phyloP scores from a whole-genome alignment of 1,140 invertebrate genomes.

The Anagrus nilaparvatae region DNA sequence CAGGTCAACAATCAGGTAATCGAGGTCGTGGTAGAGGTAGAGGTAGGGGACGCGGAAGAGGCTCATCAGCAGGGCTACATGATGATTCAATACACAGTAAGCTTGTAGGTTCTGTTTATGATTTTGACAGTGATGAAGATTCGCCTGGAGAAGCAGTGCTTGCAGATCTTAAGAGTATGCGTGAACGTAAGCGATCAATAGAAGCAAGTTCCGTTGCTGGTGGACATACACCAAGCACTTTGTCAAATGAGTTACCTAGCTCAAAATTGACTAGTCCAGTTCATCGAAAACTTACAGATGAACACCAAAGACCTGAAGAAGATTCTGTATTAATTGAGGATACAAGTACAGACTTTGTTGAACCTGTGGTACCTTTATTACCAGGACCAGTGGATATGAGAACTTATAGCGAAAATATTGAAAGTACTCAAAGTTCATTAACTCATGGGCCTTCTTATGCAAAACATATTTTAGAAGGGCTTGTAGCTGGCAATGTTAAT shows the following conservation, averaged over 20 bases:
- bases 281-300: constrained; percentile 28
- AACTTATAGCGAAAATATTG: constrained; percentile 55
- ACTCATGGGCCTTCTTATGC: constrained; percentile 45
- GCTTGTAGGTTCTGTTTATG: constrained; percentile 76
- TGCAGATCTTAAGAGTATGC: constrained; percentile 67
- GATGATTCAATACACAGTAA: constrained; percentile 59
- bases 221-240: neutral
- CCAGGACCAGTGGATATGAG: constrained; percentile 81
- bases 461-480: constrained; percentile 55
- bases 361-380: constrained; percentile 57
- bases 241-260: neutral
- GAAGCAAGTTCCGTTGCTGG: constrained; percentile 44
- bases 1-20: constrained; percentile 35
- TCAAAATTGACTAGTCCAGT: neutral
- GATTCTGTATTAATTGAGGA: constrained; percentile 15
- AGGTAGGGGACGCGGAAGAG: constrained; percentile 56
- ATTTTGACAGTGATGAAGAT: constrained; percentile 78
- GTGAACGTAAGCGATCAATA: constrained; percentile 67
- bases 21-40: constrained; percentile 51
- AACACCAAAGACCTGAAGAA: constrained; percentile 35
- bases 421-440: constrained; percentile 42
- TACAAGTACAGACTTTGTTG: constrained; percentile 38
- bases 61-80: constrained; percentile 22
- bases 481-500: too few relatives aligned
- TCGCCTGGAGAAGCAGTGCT: constrained; percentile 60